Percentiles rank a stretch among this genome's conserved stretches.
Evolutionary conservation across 2,113 vertebrate genomes (phyloP).

Genomic region (Paradisaea rubra): DNA sequence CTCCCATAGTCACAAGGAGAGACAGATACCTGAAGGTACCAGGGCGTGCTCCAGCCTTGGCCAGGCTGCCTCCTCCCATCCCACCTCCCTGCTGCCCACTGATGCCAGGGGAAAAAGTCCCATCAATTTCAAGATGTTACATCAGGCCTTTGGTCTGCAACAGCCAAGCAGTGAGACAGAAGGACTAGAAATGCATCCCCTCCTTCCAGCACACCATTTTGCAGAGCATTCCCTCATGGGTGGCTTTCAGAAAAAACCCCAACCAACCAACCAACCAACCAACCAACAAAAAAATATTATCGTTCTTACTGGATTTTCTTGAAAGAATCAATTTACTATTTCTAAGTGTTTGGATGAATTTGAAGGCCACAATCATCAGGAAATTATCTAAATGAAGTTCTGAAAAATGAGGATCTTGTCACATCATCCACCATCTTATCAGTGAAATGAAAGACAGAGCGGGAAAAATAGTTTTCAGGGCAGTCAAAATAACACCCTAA

Average conservation of each 20-base stretch:
- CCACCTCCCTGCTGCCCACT: accelerated
- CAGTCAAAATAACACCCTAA: neutral
- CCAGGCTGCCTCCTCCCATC: neutral
- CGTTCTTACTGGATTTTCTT: neutral
- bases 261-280: neutral
- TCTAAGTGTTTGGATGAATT: neutral
- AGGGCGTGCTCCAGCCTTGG: neutral
- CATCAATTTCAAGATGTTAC: neutral
- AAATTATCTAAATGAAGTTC: neutral
- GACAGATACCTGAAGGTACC: neutral
- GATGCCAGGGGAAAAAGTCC: neutral
- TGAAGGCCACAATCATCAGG: neutral
- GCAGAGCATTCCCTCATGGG: neutral
- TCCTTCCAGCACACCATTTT: neutral
- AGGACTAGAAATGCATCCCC: neutral
- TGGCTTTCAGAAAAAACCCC: neutral
- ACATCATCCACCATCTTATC: neutral
- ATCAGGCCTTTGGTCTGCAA: neutral
- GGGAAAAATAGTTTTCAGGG: neutral
- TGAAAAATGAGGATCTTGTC: neutral
- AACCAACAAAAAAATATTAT: neutral
- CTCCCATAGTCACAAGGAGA: neutral
- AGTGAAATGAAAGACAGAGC: neutral
- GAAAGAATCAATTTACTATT: neutral
- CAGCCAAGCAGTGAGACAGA: neutral